Evolutionary conservation across 2,113 vertebrate species (phyloP), one percentile per base, ranked within the genome.

Genomic region (Mastomys coucha): DNA sequence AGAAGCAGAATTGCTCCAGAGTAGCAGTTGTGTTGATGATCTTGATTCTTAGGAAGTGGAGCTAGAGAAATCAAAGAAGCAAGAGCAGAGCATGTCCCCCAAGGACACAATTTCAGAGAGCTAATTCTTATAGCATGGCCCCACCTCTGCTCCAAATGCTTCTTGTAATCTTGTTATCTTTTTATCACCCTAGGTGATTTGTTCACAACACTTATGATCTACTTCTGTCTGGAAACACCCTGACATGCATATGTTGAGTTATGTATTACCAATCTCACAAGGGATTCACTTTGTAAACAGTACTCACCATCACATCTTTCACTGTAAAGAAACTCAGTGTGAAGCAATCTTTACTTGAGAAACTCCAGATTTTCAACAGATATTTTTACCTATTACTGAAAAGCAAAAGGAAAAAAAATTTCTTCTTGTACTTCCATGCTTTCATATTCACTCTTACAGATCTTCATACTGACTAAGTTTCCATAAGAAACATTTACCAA

Each of bases 11-110:
- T 58, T 63, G 20, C 16, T 76, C 12, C 19, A 42, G 11, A 49
- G 26, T 28, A 63, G 3, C 36, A 58, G 19, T 0, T 31, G 51
- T 39, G 24, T 24, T 39, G 36, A 28, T 3, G 9, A 0, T 42
- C 0, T 42, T 45, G 26, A 5, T 60, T 26, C 51, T 31, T 0
- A 63, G 39, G 28, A 63, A 13, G 4, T 14, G 19, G n/a, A 28
- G 13, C 4, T 17, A 75, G 51, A 77, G 56, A 77, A 49, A 13
- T 16, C 19, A 49, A 60, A 77, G 11, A 28, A 42, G 20, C 26
- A 45, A 49, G 20, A 20, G 28, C 2, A 63, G 22, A 6, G 2
- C 2, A 14, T 13, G 9, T 1, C 0, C 7, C 28, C 88, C 1
- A 36, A 56, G 16, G 16, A 20, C 33, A 53, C 11, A 60, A 10